A percentile compares a stretch with the other conserved stretches of the same genome.
Evolutionary conservation across 1,140 invertebrate genomes (phyloP).

Genomic region (Latrodectus geometricus): DNA sequence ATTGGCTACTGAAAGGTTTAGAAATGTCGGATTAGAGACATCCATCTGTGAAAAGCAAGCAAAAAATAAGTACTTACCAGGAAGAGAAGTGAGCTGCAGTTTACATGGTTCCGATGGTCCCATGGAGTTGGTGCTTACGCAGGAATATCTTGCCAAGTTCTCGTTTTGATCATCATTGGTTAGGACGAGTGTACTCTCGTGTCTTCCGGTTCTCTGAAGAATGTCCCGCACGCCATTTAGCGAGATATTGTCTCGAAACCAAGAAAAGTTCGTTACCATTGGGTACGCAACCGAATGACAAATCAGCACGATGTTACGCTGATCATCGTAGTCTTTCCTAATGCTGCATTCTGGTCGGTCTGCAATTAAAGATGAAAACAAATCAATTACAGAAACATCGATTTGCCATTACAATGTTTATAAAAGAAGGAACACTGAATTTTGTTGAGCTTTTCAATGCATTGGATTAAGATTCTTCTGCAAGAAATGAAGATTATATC

Average conservation of each 20-base stretch:
- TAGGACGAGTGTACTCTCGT: conserved; percentile 24
- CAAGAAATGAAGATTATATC: too few relatives aligned
- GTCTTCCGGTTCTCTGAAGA: not conserved
- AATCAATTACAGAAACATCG: too few relatives aligned
- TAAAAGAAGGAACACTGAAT: too few relatives aligned
- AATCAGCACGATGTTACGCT: conserved; percentile 76
- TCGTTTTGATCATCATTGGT: conserved; percentile 13
- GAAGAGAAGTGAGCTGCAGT: conserved; percentile 34
- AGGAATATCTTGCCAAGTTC: conserved; percentile 65
- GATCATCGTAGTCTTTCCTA: conserved; percentile 76
- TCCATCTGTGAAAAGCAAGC: too few relatives aligned
- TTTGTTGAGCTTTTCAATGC: too few relatives aligned
- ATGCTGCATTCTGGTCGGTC: conserved; percentile 87
- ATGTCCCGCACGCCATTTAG: not conserved
- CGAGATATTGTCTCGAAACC: conserved; percentile 77
- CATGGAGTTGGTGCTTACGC: conserved; percentile 61
- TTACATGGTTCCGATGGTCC: conserved; percentile 62
- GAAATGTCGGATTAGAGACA: too few relatives aligned
- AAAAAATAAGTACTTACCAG: conserved; percentile 19
- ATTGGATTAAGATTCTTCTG: too few relatives aligned
- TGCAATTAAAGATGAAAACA: conserved; percentile 68
- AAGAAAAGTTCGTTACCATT: conserved; percentile 81
- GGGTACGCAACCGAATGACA: conserved; percentile 87
- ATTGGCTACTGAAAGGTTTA: too few relatives aligned
- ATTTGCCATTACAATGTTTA: too few relatives aligned